Evolutionary conservation across 2,888 invertebrate genomes (phyloP).

Genomic region (Pinctada fucata): DNA sequence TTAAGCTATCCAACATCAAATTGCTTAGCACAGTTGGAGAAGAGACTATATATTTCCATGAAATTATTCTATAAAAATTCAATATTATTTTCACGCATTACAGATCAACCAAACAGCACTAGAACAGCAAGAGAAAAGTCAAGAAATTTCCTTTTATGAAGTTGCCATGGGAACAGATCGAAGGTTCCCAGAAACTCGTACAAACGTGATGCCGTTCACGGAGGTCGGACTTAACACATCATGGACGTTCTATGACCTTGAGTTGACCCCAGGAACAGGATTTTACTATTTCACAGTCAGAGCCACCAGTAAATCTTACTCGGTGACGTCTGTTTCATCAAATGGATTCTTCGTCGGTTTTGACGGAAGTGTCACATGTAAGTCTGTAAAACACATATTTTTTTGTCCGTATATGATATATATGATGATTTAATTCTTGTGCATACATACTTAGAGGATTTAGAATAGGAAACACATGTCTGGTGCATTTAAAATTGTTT

Average conservation of each 20-base stretch:
- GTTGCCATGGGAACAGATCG: conserved; percentile 64
- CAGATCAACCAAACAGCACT: conserved; percentile 16
- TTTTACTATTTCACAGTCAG: conserved; percentile 62
- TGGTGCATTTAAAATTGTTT: too few relatives aligned
- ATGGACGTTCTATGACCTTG: conserved; percentile 56
- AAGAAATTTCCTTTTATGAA: conserved; percentile 54
- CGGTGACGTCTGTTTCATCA: conserved; percentile 52
- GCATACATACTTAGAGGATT: too few relatives aligned
- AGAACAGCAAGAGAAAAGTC: conserved; percentile 37
- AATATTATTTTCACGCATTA: background rate
- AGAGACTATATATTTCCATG: too few relatives aligned
- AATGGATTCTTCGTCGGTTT: conserved; percentile 61
- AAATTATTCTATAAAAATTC: too few relatives aligned
- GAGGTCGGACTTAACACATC: conserved; percentile 55
- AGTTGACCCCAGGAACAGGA: conserved; percentile 47
- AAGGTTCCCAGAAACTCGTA: conserved; percentile 53
- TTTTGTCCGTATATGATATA: too few relatives aligned
- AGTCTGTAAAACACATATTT: background rate
- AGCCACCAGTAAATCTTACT: conserved; percentile 50
- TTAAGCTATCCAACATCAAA: too few relatives aligned
- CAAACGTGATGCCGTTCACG: conserved; percentile 59
- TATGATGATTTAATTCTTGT: too few relatives aligned
- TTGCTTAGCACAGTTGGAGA: too few relatives aligned
- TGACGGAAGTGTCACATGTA: conserved; percentile 51
- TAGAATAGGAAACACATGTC: too few relatives aligned